A percentile compares a stretch with the other conserved stretches of the same genome.
Evolutionary conservation across 2,797 vertebrate species (phyloP).

Genomic region (Gymnothorax reevesii): DNA sequence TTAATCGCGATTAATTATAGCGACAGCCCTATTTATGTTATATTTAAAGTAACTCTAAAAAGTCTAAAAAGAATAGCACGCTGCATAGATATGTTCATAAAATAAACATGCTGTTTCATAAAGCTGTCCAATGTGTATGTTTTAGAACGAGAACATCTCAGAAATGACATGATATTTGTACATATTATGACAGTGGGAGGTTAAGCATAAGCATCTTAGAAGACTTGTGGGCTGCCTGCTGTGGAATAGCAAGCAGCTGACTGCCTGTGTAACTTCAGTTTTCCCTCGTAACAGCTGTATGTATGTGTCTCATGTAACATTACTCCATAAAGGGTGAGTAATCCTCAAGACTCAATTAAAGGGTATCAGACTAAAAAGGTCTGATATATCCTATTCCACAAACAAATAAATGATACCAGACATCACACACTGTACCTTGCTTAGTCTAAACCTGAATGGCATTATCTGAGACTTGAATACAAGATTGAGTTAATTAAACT

Average conservation of each 20-base stretch:
- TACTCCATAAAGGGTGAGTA: conserved; percentile 62
- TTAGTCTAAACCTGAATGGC: background rate
- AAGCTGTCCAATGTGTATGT: background rate
- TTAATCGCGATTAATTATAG: too few relatives aligned
- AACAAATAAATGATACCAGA: background rate
- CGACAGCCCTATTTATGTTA: too few relatives aligned
- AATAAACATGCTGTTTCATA: too few relatives aligned
- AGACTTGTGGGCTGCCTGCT: conserved; percentile 24
- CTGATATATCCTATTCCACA: background rate
- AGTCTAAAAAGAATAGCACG: too few relatives aligned
- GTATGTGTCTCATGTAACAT: conserved; percentile 50
- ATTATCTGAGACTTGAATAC: background rate
- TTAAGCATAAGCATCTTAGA: background rate
- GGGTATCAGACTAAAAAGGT: background rate
- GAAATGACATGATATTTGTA: background rate
- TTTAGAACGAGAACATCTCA: background rate
- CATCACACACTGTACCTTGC: background rate
- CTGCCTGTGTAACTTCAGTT: conserved; percentile 49
- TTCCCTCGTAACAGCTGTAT: conserved; percentile 49
- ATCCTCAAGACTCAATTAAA: conserved; percentile 26
- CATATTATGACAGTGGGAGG: background rate
- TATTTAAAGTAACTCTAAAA: too few relatives aligned
- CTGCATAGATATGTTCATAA: too few relatives aligned
- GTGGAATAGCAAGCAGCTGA: conserved; percentile 43
- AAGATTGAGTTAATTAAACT: background rate